Base-by-base conservation (phyloP, 2,113 vertebrate species). In the Semnornis frantzii region DNA sequence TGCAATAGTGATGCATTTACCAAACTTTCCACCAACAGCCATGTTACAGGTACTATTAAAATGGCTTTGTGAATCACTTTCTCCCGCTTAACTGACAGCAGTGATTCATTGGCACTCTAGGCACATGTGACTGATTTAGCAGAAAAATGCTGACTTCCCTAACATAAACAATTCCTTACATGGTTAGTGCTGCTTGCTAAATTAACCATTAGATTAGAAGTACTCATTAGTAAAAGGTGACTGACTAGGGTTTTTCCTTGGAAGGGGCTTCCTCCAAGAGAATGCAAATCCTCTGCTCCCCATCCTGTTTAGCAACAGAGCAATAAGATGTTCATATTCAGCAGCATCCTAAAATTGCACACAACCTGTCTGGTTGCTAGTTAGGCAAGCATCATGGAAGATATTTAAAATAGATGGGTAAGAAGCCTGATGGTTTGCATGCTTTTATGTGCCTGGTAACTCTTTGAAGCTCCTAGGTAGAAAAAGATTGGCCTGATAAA, bases 281-380 rank as follows among this genome's bases (percentile, higher is more conserved):
- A 59, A 21, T 3, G 5, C 69, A 77, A 3, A 59, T 37, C 46
- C 44, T 82, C 66, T 69, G 70, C 28, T 94, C 82, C 76, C 62
- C 0, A 0, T 44, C 54, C 79, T 78, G 76, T 91, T 89, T 50
- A 91, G 85, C 79, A 95, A 83, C 57, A 92, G 60, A 85, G 72
- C 72, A 48, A 34, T 62, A 83, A 85, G 75, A 33, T 19, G 69
- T 71, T 87, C 85, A 69, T 58, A 50, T 42, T 65, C 91, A 83
- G 76, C 93, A 75, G 71, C 73, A 58, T 34, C 58, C 66, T 85
- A 66, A n/a, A 90, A 89, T 34, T 89, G 79, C 54, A 73, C 87
- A 83, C 39, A 95, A 91, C 96, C 85, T 50, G 93, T 92, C 87
- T 83, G 91, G 91, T 19, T 71, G 87, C 93, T 93, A 86, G 79